A percentile compares a stretch with the other conserved stretches of the same genome.
Evolutionary conservation across 2,113 vertebrate species (phyloP).

Genomic region (Ciconia stormi): DNA sequence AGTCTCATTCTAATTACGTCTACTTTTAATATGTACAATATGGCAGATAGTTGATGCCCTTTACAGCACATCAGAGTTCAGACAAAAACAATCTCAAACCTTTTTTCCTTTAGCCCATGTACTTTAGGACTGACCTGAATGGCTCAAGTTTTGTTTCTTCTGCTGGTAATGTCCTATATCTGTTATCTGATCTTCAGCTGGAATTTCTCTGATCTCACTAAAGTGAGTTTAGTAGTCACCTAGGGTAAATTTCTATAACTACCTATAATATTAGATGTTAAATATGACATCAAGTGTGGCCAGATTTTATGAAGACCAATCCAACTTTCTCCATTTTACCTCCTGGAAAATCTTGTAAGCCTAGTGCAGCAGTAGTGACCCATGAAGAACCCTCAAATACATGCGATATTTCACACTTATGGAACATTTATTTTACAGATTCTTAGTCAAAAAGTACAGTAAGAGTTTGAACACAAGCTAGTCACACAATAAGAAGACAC

Average conservation of each 20-base stretch:
- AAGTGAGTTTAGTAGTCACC: background rate
- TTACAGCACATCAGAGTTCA: background rate
- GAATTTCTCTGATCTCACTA: background rate
- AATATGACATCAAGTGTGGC: background rate
- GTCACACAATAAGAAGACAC: background rate
- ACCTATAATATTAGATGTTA: background rate
- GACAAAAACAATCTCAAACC: background rate
- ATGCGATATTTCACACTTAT: background rate
- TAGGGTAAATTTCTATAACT: background rate
- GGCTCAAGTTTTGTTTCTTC: background rate
- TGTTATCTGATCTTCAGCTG: background rate
- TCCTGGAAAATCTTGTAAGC: background rate
- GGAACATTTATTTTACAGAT: background rate
- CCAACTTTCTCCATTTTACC: background rate
- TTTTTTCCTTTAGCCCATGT: background rate
- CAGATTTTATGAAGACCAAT: background rate
- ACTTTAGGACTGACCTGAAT: background rate
- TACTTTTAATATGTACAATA: background rate
- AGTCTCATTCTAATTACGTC: background rate
- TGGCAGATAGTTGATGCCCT: background rate
- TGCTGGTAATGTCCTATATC: background rate
- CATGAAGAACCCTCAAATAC: background rate
- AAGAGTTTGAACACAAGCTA: background rate
- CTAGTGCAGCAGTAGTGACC: background rate
- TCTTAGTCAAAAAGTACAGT: background rate